phyloP scores from a whole-genome alignment of 1,140 invertebrate genomes.

The Lamellibrachia luymesi region DNA sequence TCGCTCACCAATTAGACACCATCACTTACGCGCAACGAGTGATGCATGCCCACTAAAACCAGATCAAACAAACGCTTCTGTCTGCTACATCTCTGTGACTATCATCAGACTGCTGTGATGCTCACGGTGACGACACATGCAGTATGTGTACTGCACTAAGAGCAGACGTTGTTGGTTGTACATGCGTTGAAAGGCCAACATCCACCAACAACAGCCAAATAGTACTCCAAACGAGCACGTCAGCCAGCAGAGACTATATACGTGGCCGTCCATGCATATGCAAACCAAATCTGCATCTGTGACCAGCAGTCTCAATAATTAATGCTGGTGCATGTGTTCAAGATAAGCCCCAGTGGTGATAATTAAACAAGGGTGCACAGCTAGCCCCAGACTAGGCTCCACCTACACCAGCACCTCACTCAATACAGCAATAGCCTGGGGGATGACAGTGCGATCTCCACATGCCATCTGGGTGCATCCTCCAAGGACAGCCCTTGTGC shows the following conservation, averaged over 20 bases:
- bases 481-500: not conserved
- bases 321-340: not conserved
- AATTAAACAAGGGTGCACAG: not conserved
- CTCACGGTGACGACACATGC: not conserved
- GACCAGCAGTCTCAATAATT: not conserved
- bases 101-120: not conserved
- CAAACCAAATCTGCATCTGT: slow-evolving; percentile 1
- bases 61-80: not conserved
- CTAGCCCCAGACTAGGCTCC: not conserved
- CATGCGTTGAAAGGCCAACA: not conserved
- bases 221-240: not conserved
- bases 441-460: not conserved
- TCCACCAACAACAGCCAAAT: not conserved
- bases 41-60: not conserved
- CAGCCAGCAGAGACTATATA: not conserved
- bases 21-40: not conserved
- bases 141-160: not conserved
- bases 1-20: not conserved
- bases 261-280: not conserved
- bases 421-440: not conserved
- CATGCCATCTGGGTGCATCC: not conserved
- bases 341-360: slow-evolving; percentile 3
- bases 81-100: not conserved
- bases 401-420: not conserved
- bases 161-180: too few species aligned